A percentile compares a stretch with the other conserved stretches of the same genome.
phyloP scores from a whole-genome alignment of 1,140 invertebrate genomes.

The Arion vulgaris region DNA sequence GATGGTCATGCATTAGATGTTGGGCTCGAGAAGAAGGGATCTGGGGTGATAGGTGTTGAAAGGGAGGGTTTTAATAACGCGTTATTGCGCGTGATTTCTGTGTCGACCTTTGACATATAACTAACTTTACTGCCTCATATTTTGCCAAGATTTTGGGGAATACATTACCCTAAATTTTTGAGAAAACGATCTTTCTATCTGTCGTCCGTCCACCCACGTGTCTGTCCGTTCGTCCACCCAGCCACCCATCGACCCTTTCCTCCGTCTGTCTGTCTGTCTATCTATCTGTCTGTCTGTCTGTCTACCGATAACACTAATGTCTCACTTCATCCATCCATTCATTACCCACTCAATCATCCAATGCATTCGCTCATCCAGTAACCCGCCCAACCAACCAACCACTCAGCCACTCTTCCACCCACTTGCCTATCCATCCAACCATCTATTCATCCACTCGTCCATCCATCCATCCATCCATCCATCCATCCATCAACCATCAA shows the following conservation, averaged over 20 bases:
- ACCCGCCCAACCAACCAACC: not conserved
- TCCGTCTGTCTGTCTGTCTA: not conserved
- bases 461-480: not conserved
- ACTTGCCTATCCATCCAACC: not conserved
- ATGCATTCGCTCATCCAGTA: not conserved
- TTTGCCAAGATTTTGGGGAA: not conserved
- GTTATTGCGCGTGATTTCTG: not conserved
- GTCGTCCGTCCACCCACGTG: too few species aligned
- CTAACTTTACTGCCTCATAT: not conserved
- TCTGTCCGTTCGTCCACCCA: too few species aligned
- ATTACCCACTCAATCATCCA: not conserved
- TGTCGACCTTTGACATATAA: not conserved
- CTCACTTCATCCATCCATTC: not conserved
- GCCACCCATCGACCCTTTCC: too few species aligned
- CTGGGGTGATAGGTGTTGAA: too few species aligned
- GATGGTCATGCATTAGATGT: too few species aligned
- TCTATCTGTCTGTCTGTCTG: conserved; percentile 1
- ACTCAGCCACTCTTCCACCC: not conserved
- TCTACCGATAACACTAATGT: not conserved
- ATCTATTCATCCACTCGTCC: too few species aligned
- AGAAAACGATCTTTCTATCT: too few species aligned
- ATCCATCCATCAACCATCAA: too few species aligned
- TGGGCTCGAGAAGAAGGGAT: too few species aligned
- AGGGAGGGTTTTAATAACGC: not conserved
- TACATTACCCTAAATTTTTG: too few species aligned